Evolutionary conservation across 2,888 invertebrate genomes (phyloP).

Genomic region (Brachylomia viminalis): DNA sequence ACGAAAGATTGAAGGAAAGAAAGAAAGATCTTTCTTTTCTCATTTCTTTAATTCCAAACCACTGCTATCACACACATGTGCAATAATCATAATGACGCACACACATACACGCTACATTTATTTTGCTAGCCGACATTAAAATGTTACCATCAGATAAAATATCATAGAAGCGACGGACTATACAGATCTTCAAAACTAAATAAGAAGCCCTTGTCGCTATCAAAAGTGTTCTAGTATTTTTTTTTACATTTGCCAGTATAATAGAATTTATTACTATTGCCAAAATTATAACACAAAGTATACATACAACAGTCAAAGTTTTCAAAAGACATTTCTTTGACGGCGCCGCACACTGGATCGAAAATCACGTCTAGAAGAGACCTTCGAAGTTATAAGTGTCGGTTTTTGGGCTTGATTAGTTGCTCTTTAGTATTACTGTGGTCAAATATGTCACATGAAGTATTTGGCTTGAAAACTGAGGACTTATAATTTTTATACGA

Average conservation of each 20-base stretch:
- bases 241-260: background rate
- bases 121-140: constrained; percentile 69
- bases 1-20: constrained; percentile 12
- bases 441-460: too few species aligned
- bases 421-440: too few species aligned
- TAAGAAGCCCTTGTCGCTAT: background rate
- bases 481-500: too few species aligned
- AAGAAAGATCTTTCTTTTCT: background rate
- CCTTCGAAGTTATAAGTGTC: fast-evolving
- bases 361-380: too few species aligned
- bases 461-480: too few species aligned
- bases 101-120: constrained; percentile 74
- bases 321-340: background rate
- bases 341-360: too few species aligned
- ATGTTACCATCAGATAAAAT: background rate
- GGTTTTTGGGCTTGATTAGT: too few species aligned
- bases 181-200: background rate
- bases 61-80: constrained; percentile 51
- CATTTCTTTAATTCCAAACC: constrained; percentile 23
- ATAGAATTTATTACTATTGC: background rate
- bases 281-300: background rate
- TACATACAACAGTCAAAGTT: background rate
- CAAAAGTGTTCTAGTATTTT: too few species aligned
- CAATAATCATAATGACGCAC: constrained; percentile 59
- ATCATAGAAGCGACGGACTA: background rate